These are phyloP conservation scores for Trochalopteron elliotii DNA, from an alignment of 2,113 vertebrate genomes.

Conservation along the genomic window DNA sequence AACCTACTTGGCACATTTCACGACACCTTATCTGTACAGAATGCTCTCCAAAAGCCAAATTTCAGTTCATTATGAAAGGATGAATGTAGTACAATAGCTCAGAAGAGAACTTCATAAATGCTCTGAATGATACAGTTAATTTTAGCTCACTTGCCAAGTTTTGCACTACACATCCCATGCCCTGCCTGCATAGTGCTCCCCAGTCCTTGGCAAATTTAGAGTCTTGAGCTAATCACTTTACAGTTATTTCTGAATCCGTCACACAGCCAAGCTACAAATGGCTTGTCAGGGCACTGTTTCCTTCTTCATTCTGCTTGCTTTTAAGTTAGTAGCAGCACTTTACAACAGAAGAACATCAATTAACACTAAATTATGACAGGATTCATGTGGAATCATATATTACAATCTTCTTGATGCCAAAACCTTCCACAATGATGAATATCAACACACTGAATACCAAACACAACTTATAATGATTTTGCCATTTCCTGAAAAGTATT, in stretches of 20 bases:
- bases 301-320: constrained; percentile 48
- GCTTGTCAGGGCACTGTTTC: constrained; percentile 5
- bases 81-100: neutral
- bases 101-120: neutral
- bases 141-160: neutral
- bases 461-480: constrained; percentile 64
- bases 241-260: constrained; percentile 20
- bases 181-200: neutral
- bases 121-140: neutral
- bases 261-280: neutral
- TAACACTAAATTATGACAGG: constrained; percentile 67
- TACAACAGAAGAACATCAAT: constrained; percentile 65
- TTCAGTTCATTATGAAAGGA: neutral
- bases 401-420: constrained; percentile 59
- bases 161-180: neutral
- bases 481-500: constrained; percentile 69
- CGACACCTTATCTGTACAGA: neutral
- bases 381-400: constrained; percentile 56
- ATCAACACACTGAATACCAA: constrained; percentile 64
- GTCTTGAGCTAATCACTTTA: constrained; percentile 16
- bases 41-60: neutral
- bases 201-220: constrained; percentile 7
- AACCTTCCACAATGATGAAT: constrained; percentile 63
- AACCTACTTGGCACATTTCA: neutral
- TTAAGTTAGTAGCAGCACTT: constrained; percentile 56